Percentiles rank a stretch among this genome's conserved stretches.
phyloP scores from a whole-genome alignment of 2,113 vertebrate species.

The Corythoichthys intestinalis region DNA sequence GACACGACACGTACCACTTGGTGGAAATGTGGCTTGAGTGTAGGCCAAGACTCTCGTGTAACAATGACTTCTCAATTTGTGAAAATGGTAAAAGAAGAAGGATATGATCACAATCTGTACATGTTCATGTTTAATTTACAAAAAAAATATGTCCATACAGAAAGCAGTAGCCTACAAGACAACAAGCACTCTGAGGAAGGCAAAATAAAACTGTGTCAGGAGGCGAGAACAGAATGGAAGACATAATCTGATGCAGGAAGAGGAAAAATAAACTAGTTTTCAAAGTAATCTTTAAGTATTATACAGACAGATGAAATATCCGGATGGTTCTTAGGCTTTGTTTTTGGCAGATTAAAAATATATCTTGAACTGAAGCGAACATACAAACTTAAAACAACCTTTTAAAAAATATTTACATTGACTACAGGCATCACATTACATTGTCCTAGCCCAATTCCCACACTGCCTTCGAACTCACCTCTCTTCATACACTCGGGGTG shows the following conservation, averaged over 20 bases:
- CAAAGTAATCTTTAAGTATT: conserved; percentile 26
- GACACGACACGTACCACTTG: too few species aligned
- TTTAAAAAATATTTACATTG: conserved; percentile 83
- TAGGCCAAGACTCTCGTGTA: background rate
- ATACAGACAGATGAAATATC: conserved; percentile 20
- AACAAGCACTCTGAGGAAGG: background rate
- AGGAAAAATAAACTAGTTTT: conserved; percentile 19
- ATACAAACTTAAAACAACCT: conserved; percentile 68
- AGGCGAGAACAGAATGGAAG: conserved; percentile 8
- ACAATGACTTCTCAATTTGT: background rate
- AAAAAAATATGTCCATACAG: conserved; percentile 6
- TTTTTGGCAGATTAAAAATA: conserved; percentile 56
- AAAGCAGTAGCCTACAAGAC: background rate
- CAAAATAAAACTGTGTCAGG: conserved; percentile 31
- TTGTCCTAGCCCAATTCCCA: conserved; percentile 29
- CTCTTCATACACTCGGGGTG: conserved; percentile 34
- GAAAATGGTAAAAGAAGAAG: too few species aligned
- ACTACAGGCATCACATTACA: conserved; percentile 83
- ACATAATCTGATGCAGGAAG: conserved; percentile 5
- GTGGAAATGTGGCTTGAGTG: too few species aligned
- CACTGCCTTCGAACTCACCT: conserved; percentile 64
- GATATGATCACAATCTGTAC: conserved; percentile 15
- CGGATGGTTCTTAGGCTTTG: conserved; percentile 18
- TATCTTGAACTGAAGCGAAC: conserved; percentile 70
- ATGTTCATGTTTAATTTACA: conserved; percentile 36